Evolutionary conservation across 2,797 vertebrate genomes (phyloP).

Genomic region (Xenops minutus): DNA sequence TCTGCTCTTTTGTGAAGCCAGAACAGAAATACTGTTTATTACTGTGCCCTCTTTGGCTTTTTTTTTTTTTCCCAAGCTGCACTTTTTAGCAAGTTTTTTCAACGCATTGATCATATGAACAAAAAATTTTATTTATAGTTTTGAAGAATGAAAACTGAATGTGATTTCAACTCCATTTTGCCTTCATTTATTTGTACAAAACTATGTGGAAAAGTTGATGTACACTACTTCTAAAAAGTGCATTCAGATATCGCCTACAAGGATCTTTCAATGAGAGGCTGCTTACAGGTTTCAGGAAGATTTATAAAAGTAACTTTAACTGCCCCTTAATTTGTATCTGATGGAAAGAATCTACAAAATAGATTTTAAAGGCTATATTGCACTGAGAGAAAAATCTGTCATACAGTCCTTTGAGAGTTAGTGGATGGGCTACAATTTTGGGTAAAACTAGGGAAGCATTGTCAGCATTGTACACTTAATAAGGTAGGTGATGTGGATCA

Average conservation of each 20-base stretch:
- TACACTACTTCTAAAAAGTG: neutral
- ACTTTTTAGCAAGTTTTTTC: neutral
- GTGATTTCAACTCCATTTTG: neutral
- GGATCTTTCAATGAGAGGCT: neutral
- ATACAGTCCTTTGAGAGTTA: neutral
- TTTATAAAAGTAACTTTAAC: neutral
- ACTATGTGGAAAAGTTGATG: neutral
- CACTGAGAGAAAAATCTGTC: neutral
- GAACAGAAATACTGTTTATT: neutral
- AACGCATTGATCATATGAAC: accelerated
- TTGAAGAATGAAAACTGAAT: neutral
- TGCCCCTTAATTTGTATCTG: neutral
- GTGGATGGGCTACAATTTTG: slow-evolving; percentile 16
- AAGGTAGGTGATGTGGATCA: slow-evolving; percentile 71
- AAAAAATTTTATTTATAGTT: neutral
- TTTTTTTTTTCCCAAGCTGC: neutral
- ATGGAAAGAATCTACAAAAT: neutral
- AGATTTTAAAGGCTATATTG: neutral
- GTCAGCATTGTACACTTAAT: slow-evolving; percentile 67
- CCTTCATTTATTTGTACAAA: neutral
- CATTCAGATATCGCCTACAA: accelerated
- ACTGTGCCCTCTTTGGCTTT: neutral
- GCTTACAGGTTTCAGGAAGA: neutral
- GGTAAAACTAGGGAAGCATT: slow-evolving; percentile 30
- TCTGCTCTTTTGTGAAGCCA: neutral